phyloP scores from a whole-genome alignment of 1,140 invertebrate genomes.

The Vanessa atalanta region DNA sequence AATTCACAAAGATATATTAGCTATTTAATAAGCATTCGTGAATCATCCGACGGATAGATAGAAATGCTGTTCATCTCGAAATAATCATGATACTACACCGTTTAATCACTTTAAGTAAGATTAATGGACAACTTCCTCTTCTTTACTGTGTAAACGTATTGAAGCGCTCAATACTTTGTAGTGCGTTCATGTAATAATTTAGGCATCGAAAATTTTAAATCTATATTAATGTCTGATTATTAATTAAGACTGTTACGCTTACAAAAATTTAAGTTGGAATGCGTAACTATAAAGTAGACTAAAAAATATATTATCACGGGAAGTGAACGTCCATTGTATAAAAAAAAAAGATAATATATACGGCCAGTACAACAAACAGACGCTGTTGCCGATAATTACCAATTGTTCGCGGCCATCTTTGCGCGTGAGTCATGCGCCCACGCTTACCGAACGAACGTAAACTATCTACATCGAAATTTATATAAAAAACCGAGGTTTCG shows the following conservation, averaged over 20 bases:
- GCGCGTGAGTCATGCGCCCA: conserved; percentile 44
- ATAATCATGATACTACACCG: background rate
- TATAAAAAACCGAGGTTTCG: conserved; percentile 28
- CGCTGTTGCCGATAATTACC: conserved; percentile 43
- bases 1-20: background rate
- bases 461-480: conserved; percentile 30
- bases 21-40: background rate
- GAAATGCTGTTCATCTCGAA: conserved; percentile 2
- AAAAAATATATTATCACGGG: conserved; percentile 14
- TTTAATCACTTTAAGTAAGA: conserved; percentile 14
- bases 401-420: conserved; percentile 50
- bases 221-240: background rate
- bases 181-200: background rate
- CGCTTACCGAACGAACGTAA: conserved; percentile 37
- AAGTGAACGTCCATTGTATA: conserved; percentile 19
- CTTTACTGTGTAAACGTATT: conserved; percentile 10
- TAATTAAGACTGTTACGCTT: background rate
- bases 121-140: conserved; percentile 21
- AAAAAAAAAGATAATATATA: conserved; percentile 33
- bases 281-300: conserved; percentile 5
- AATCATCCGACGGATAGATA: background rate
- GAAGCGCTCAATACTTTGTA: conserved; percentile 5
- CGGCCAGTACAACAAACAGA: conserved; percentile 41
- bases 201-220: background rate
- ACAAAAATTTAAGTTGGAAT: background rate